Percentiles rank a stretch among this genome's conserved stretches.
Evolutionary conservation across 92 coral and sea anemone genomes (phyloP).

Genomic region (Palythoa heliodiscus): DNA sequence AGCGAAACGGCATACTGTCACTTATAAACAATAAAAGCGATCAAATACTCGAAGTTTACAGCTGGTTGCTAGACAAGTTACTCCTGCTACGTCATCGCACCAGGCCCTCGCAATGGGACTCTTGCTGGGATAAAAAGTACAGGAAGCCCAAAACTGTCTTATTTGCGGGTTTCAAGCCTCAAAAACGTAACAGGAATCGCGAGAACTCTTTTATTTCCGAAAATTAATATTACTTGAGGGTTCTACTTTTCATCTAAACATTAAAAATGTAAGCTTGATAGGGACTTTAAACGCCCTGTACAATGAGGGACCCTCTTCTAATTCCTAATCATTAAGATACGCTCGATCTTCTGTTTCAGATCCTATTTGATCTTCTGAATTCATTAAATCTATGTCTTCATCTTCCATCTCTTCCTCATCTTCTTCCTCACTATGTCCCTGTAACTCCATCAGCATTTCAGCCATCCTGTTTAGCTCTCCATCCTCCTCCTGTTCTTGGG

Average conservation of each 20-base stretch:
- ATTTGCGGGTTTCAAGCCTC: constrained; percentile 11
- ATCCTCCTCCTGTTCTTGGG: not conserved
- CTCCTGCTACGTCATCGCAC: constrained; percentile 22
- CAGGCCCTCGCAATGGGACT: constrained; percentile 1
- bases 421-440: not conserved
- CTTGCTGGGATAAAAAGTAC: constrained; percentile 9
- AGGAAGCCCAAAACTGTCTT: not conserved
- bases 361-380: too few relatives aligned
- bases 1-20: not conserved
- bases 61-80: not conserved
- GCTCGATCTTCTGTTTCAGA: too few relatives aligned
- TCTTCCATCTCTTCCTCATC: not conserved
- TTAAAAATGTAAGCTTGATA: not conserved
- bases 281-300: constrained; percentile 2
- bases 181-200: constrained; percentile 16
- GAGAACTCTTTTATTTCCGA: not conserved
- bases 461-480: not conserved
- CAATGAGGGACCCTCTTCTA: too few relatives aligned
- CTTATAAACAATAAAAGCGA: too few relatives aligned
- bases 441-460: not conserved
- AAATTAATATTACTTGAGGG: not conserved
- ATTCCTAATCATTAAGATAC: too few relatives aligned
- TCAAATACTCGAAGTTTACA: not conserved
- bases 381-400: too few relatives aligned
- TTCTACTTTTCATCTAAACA: not conserved